Conservation (phyloP, 1,140 invertebrate species). For the Nephila pilipes region DNA sequence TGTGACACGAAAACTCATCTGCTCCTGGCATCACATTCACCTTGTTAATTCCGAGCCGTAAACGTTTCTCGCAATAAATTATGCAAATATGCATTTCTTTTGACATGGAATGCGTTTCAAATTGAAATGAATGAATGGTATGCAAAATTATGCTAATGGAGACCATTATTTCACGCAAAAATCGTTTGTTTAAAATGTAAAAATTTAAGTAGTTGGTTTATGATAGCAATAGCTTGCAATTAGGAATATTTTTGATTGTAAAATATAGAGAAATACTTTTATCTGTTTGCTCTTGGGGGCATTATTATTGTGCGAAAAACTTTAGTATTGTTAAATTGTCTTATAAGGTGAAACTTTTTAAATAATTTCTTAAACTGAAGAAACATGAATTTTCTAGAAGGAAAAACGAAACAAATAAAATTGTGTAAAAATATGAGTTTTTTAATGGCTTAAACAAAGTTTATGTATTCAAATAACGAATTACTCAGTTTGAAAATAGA, state of each 20-base stretch:
- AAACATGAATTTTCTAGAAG: too few species aligned
- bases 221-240: not conserved
- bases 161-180: not conserved
- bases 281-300: not conserved
- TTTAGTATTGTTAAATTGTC: too few species aligned
- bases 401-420: too few species aligned
- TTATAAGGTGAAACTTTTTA: too few species aligned
- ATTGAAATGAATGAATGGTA: slow-evolving; percentile 40
- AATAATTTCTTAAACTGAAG: too few species aligned
- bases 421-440: too few species aligned
- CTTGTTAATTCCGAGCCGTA: slow-evolving; percentile 56
- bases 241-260: not conserved
- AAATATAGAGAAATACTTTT: not conserved
- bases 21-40: slow-evolving; percentile 33
- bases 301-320: not conserved
- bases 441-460: too few species aligned
- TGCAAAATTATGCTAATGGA: slow-evolving; percentile 31
- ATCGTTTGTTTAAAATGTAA: not conserved
- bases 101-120: not conserved
- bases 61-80: slow-evolving; percentile 50
- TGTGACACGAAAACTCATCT: slow-evolving; percentile 39
- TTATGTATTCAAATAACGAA: too few species aligned
- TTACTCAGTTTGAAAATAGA: too few species aligned
- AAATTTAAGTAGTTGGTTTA: not conserved
- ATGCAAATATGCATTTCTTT: slow-evolving; percentile 43